Percentiles rank a stretch among this genome's conserved stretches.
Conservation (phyloP, 2,888 invertebrate genomes). For the Phyllotreta striolata region DNA sequence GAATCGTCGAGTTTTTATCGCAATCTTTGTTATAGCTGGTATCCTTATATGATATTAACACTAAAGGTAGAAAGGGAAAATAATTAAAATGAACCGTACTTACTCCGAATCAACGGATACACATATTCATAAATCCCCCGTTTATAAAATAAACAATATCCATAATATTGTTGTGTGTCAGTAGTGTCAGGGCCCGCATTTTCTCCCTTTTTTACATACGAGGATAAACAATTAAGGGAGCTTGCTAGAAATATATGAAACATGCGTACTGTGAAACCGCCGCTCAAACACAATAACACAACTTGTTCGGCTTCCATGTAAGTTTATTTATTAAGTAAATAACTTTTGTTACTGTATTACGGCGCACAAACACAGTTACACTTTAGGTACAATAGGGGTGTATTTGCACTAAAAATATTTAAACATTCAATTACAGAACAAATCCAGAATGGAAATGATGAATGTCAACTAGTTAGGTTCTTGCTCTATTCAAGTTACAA, state of each 20-base stretch:
- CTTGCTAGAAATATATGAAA: constrained; percentile 5
- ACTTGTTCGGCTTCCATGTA: constrained; percentile 21
- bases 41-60: no score
- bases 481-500: neutral
- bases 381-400: constrained; percentile 20
- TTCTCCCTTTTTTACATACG: constrained; percentile 1
- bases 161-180: neutral
- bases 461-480: neutral
- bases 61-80: no score
- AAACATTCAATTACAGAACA: constrained; percentile 16
- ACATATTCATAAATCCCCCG: no score
- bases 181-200: neutral
- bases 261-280: constrained; percentile 4
- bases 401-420: constrained; percentile 27
- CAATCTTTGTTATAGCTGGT: no score
- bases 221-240: neutral
- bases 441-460: constrained; percentile 16
- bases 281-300: constrained; percentile 5
- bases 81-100: no score
- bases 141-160: no score
- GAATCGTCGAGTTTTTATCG: no score
- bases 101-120: no score
- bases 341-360: constrained; percentile 22
- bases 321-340: constrained; percentile 26
- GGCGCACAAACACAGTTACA: constrained; percentile 11